phyloP scores from a whole-genome alignment of 2,797 vertebrate species.

The Rousettus madagascariensis region DNA sequence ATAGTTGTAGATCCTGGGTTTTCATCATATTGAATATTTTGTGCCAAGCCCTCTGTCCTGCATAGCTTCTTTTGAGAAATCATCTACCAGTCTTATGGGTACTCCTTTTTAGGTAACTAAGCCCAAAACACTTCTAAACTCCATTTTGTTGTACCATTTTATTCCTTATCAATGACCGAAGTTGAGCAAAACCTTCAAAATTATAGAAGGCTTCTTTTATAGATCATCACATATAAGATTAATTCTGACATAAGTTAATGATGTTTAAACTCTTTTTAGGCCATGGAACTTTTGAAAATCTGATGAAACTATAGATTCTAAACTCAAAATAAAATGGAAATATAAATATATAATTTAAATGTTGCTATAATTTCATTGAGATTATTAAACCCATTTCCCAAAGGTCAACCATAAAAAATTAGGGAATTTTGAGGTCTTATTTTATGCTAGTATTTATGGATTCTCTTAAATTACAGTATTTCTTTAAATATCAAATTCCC shows the following conservation, averaged over 20 bases:
- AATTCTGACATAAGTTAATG: not conserved
- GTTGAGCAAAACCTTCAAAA: not conserved
- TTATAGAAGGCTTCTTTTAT: not conserved
- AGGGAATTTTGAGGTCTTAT: not conserved
- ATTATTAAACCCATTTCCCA: not conserved
- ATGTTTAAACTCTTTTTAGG: not conserved
- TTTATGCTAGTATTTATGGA: not conserved
- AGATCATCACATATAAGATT: not conserved
- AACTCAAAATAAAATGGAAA: conserved; percentile 30
- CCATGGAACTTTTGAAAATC: not conserved
- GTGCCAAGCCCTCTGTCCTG: too few relatives aligned
- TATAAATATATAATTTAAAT: not conserved
- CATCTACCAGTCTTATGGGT: too few relatives aligned
- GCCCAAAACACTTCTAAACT: not conserved
- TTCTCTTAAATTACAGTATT: not conserved
- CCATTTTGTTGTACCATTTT: not conserved
- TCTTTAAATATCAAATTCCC: conserved; percentile 14
- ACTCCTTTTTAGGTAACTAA: not conserved
- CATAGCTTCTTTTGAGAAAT: too few relatives aligned
- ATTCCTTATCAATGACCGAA: not conserved
- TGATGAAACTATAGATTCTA: not conserved
- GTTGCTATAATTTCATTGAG: not conserved
- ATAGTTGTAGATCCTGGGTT: too few relatives aligned
- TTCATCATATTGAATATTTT: too few relatives aligned
- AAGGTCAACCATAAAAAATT: not conserved